These are phyloP conservation scores for Drosophila repleta DNA, from an alignment of 1,140 invertebrate genomes.

Conservation along the genomic window DNA sequence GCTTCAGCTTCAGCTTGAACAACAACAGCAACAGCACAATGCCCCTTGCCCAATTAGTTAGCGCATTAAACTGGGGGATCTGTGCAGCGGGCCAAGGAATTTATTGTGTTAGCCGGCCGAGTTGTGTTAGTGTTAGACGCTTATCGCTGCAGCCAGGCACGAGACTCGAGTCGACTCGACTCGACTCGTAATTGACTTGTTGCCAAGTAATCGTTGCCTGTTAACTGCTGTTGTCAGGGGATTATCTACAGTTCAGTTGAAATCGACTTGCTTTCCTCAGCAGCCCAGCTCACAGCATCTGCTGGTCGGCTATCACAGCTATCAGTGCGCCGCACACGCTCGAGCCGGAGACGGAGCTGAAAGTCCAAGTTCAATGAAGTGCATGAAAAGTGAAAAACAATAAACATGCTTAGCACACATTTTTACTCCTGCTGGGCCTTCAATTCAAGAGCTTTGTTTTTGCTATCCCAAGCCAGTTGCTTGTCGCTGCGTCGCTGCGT, in stretches of 20 bases:
- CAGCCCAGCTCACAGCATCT: not conserved
- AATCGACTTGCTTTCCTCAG: constrained; percentile 56
- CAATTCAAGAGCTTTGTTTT: constrained; percentile 54
- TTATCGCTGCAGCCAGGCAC: constrained; percentile 70
- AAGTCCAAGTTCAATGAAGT: constrained; percentile 64
- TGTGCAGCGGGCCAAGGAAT: constrained; percentile 57
- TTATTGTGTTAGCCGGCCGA: constrained; percentile 62
- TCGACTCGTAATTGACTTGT: constrained; percentile 75
- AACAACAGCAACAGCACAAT: not conserved
- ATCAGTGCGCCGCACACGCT: constrained; percentile 25
- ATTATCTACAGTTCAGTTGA: constrained; percentile 80
- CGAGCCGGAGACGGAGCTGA: not conserved
- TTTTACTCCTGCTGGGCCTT: constrained; percentile 5
- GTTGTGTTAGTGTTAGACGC: constrained; percentile 42
- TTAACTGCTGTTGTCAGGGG: constrained; percentile 81
- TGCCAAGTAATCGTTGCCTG: constrained; percentile 81
- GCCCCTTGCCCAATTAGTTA: constrained; percentile 70
- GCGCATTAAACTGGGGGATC: constrained; percentile 67
- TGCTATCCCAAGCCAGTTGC: constrained; percentile 7
- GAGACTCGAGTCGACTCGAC: constrained; percentile 20
- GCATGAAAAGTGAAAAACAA: constrained; percentile 74
- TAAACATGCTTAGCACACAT: constrained; percentile 63
- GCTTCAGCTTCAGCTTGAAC: not conserved
- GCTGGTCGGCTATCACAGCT: not conserved
- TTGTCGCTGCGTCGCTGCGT: constrained; percentile 4